Percentiles rank a stretch among this genome's conserved stretches.
Evolutionary conservation across 1,140 invertebrate species (phyloP).

Genomic region (Apolygus lucorum): DNA sequence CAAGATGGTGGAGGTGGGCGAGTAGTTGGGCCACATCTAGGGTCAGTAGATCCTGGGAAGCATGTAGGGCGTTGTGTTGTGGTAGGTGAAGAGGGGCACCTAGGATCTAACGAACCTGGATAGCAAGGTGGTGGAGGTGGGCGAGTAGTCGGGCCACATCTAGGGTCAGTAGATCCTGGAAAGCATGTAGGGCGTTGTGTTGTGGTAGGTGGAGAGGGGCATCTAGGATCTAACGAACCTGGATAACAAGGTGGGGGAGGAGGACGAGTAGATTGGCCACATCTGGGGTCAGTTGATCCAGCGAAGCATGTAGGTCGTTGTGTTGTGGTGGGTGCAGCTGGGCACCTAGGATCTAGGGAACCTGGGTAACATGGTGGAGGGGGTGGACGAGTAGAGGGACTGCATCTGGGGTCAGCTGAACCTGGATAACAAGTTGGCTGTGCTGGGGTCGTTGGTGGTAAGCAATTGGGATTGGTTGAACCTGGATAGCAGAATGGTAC

Average conservation of each 20-base stretch:
- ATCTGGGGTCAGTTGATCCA: too few relatives aligned
- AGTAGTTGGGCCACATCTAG: slow-evolving; percentile 36
- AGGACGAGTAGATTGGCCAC: too few relatives aligned
- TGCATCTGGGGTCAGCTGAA: too few relatives aligned
- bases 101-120: slow-evolving; percentile 38
- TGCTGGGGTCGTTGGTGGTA: too few relatives aligned
- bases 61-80: slow-evolving; percentile 31
- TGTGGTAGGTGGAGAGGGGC: slow-evolving; percentile 35
- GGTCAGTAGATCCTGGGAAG: slow-evolving; percentile 37
- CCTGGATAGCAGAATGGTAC: slow-evolving; percentile 38
- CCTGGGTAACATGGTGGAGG: too few relatives aligned
- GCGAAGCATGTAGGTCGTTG: too few relatives aligned
- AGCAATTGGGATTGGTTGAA: slow-evolving; percentile 38
- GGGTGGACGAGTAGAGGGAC: too few relatives aligned
- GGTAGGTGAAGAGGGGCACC: slow-evolving; percentile 36
- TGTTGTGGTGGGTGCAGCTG: too few relatives aligned
- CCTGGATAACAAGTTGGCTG: too few relatives aligned
- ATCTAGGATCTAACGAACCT: too few relatives aligned
- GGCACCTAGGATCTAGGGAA: too few relatives aligned
- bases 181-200: slow-evolving; percentile 18
- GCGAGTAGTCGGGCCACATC: slow-evolving; percentile 31
- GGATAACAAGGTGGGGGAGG: too few relatives aligned
- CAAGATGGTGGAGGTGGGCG: slow-evolving; percentile 27
- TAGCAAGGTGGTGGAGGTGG: slow-evolving; percentile 32
- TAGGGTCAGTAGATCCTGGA: not conserved